Base-by-base conservation (phyloP, 2,888 invertebrate genomes). In the Drosophila buzzatii region DNA sequence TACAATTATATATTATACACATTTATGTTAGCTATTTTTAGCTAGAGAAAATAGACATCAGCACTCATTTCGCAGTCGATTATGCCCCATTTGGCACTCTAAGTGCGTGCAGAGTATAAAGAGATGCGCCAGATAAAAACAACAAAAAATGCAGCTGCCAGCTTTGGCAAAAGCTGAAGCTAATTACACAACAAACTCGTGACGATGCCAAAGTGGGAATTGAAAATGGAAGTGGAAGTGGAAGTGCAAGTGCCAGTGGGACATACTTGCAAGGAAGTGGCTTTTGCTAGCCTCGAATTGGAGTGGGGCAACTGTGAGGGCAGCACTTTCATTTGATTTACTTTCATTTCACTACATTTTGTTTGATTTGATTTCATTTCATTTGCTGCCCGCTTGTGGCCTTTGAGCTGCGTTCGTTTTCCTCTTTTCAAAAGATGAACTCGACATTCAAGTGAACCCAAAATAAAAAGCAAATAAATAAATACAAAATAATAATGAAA, bases 281-380 rank as follows among this genome's bases (percentile, higher is more conserved):
- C 35, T 27, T 49, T 41, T n/a, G 27, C 45, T 42, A 31, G 9
- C 44, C 39, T 16, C 51, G 35, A 51, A 39, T 51, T 18, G 44
- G 16, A 49, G 53, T 59, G 53, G 41, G 27, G 16, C 59, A 49
- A 47, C 39, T 47, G 35, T 52, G 49, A 62, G 62, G 66, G 68
- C 65, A 65, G 61, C 73, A 82, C 88, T 89, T 85, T 87, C 82
- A 65, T 79, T 79, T 68, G 51, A 63, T 63, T 70, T 62, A 62
- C 57, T 63, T 63, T 49, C 39, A 33, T 44, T 60, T 44, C 45
- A 51, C 0, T 23, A 3, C 23, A 23, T 23, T 23, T 23, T 4
- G 37, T 45, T 62, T 44, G 14, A 47, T 47, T 23, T 45, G 8
- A 55, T 47, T 65, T 56, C 55, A 52, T 52, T 55, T 45, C 44